A percentile compares a stretch with the other conserved stretches of the same genome.
Evolutionary conservation across 1,140 invertebrate genomes (phyloP).

Genomic region (Hycleus cichorii): DNA sequence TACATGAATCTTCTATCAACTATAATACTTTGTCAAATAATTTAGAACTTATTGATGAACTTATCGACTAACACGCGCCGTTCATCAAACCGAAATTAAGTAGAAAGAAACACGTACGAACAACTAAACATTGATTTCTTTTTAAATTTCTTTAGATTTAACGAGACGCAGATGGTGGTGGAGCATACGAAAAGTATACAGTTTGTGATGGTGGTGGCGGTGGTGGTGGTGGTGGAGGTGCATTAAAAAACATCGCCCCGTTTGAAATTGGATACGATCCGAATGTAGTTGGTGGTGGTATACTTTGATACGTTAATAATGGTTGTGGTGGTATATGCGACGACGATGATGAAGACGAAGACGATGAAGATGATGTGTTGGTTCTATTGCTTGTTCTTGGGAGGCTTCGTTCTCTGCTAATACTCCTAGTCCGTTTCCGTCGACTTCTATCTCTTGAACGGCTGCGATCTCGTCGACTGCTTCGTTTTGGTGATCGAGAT

Average conservation of each 20-base stretch:
- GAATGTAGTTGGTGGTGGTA: conserved; percentile 26
- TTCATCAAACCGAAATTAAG: too few relatives aligned
- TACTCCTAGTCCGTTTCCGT: conserved; percentile 18
- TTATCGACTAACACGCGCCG: too few relatives aligned
- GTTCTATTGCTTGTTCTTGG: neutral
- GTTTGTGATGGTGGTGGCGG: conserved; percentile 22
- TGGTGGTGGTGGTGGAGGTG: conserved; percentile 26
- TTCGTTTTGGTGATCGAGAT: conserved; percentile 24
- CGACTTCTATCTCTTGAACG: conserved; percentile 22
- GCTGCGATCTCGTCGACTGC: conserved; percentile 22
- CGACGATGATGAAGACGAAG: neutral
- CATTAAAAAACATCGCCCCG: conserved; percentile 33
- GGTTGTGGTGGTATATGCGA: conserved; percentile 13
- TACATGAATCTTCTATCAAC: too few relatives aligned
- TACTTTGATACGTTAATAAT: conserved; percentile 23
- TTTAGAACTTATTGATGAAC: too few relatives aligned
- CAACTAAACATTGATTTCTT: too few relatives aligned
- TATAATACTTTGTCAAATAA: too few relatives aligned
- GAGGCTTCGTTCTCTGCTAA: conserved; percentile 5
- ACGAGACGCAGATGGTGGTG: conserved; percentile 30
- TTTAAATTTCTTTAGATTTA: conserved; percentile 9
- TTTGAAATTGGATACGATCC: conserved; percentile 29
- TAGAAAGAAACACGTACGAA: too few relatives aligned
- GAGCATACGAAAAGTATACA: conserved; percentile 31
- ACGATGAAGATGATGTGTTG: too few relatives aligned